These are phyloP conservation scores for Tinamus guttatus DNA, from an alignment of 2,113 vertebrate genomes.

Conservation along the genomic window DNA sequence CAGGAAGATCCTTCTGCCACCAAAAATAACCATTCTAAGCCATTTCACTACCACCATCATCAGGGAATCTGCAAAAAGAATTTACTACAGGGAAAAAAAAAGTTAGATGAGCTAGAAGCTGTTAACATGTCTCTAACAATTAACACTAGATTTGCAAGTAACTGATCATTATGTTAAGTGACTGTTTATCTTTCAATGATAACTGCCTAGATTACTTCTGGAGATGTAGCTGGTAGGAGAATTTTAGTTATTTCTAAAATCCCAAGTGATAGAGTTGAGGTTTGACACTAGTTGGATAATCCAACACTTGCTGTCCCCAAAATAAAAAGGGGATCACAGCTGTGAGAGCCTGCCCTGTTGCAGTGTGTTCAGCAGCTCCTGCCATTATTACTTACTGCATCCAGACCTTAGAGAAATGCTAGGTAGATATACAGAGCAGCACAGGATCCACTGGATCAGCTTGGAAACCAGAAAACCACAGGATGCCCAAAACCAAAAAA, in stretches of 20 bases:
- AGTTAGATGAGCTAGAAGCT: neutral
- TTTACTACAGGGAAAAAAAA: neutral
- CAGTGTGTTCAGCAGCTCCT: neutral
- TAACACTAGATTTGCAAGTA: neutral
- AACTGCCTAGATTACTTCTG: neutral
- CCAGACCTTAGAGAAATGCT: neutral
- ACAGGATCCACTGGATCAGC: neutral
- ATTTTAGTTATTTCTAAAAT: neutral
- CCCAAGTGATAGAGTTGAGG: neutral
- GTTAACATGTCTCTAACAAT: neutral
- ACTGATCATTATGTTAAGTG: conserved; percentile 11
- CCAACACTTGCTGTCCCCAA: neutral
- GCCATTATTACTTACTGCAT: neutral
- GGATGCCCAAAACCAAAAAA: neutral
- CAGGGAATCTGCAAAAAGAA: neutral
- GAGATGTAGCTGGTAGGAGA: neutral
- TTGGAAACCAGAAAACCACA: neutral
- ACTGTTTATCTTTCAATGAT: conserved; percentile 24
- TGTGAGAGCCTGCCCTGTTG: neutral
- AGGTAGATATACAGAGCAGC: neutral
- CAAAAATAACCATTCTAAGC: neutral
- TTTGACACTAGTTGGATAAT: neutral
- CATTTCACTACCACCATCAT: neutral
- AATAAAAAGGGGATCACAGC: neutral
- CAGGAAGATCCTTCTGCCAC: neutral